Conservation (phyloP, 2,797 vertebrate genomes). For the Protosalanx chinensis region DNA sequence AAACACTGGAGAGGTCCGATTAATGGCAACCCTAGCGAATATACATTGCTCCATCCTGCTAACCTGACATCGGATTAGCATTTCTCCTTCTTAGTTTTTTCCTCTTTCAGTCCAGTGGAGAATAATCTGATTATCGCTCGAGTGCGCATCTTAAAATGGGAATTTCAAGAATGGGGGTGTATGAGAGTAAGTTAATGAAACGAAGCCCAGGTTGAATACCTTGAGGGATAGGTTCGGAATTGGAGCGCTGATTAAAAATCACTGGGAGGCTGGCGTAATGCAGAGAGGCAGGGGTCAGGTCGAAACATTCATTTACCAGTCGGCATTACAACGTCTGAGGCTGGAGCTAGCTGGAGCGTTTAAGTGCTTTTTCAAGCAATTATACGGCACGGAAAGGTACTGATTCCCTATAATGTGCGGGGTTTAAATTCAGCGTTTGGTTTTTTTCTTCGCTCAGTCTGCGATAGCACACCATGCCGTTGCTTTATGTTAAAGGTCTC, state of each 20-base stretch:
- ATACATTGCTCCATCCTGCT: slow-evolving; percentile 27
- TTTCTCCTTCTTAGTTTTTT: slow-evolving; percentile 25
- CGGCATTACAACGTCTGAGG: slow-evolving; percentile 29
- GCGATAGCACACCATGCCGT: slow-evolving; percentile 6
- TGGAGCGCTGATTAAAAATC: slow-evolving; percentile 77
- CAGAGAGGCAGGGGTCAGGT: slow-evolving; percentile 59
- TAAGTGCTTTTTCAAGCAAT: slow-evolving; percentile 31
- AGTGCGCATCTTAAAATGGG: slow-evolving; percentile 69
- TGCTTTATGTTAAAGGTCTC: slow-evolving; percentile 31
- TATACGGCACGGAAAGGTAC: slow-evolving; percentile 32
- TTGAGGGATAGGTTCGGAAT: slow-evolving; percentile 73
- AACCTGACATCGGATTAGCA: slow-evolving; percentile 49
- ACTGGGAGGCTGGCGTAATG: slow-evolving; percentile 67
- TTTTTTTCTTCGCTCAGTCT: not conserved
- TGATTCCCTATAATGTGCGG: slow-evolving; percentile 27
- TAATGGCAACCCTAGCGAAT: slow-evolving; percentile 16
- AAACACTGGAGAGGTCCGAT: not conserved
- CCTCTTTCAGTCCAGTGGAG: slow-evolving; percentile 47
- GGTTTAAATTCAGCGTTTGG: not conserved
- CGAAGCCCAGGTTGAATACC: slow-evolving; percentile 69
- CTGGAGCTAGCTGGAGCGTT: slow-evolving; percentile 35
- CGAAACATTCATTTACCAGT: slow-evolving; percentile 48
- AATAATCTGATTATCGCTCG: slow-evolving; percentile 64
- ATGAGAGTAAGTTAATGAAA: slow-evolving; percentile 74
- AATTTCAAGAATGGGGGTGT: slow-evolving; percentile 47